Conservation (phyloP, 2,888 invertebrate species). For the Sussaba pulchella region DNA sequence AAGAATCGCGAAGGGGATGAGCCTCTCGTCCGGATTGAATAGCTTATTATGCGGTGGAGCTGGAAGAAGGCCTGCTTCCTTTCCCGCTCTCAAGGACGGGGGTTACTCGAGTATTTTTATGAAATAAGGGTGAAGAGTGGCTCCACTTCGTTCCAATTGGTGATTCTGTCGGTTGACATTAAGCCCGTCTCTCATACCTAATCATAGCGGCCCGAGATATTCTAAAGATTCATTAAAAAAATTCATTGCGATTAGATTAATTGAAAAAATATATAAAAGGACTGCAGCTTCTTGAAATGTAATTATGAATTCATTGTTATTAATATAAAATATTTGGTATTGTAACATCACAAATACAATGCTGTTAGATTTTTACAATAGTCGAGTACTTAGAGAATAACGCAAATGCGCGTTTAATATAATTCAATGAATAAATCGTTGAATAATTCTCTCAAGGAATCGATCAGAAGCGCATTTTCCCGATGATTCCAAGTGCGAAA, state of each 20-base stretch:
- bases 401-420: not conserved
- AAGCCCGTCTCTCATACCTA: not conserved
- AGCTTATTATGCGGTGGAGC: conserved; percentile 66
- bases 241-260: too few relatives aligned
- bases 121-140: conserved; percentile 74
- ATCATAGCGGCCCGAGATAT: not conserved
- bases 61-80: conserved; percentile 61
- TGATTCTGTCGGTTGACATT: conserved; percentile 34
- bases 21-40: conserved; percentile 64
- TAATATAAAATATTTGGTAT: too few relatives aligned
- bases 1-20: conserved; percentile 64
- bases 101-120: conserved; percentile 72
- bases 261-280: too few relatives aligned
- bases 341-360: too few relatives aligned
- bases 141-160: conserved; percentile 68
- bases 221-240: not conserved
- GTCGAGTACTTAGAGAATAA: not conserved
- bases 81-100: conserved; percentile 27
- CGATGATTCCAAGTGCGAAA: conserved; percentile 2
- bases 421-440: not conserved
- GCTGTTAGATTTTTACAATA: not conserved
- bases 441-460: not conserved
- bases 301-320: too few relatives aligned
- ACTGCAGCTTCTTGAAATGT: too few relatives aligned
- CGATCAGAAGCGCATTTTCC: conserved; percentile 4